Conservation (phyloP, 1,140 invertebrate genomes). For the Berghia stephanieae region DNA sequence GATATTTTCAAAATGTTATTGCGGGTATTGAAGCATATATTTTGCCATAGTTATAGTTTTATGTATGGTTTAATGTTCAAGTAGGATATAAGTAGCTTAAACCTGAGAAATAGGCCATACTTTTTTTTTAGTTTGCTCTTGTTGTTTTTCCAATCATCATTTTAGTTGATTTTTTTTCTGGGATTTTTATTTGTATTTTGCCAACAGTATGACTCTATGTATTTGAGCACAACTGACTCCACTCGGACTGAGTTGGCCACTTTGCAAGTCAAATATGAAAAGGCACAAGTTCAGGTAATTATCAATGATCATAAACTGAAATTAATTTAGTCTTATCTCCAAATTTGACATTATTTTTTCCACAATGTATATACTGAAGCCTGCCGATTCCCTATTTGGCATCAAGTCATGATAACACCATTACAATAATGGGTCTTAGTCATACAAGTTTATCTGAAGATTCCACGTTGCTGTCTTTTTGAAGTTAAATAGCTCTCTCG, state of each 20-base stretch:
- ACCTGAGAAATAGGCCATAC: slow-evolving; percentile 11
- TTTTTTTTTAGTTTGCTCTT: not conserved
- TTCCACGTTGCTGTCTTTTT: not conserved
- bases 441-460: not conserved
- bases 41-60: not conserved
- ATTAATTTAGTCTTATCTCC: too few relatives aligned
- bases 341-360: too few relatives aligned
- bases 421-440: not conserved
- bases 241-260: slow-evolving; percentile 57
- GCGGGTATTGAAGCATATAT: not conserved
- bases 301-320: not conserved
- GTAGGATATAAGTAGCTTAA: slow-evolving; percentile 46
- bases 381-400: not conserved
- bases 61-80: slow-evolving; percentile 31
- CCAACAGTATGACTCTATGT: slow-evolving; percentile 45
- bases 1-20: too few relatives aligned
- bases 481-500: too few relatives aligned
- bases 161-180: slow-evolving; percentile 11
- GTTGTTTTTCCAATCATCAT: not conserved
- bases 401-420: not conserved
- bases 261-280: slow-evolving; percentile 61
- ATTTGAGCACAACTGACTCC: slow-evolving; percentile 49
- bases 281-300: slow-evolving; percentile 50
- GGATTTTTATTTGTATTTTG: not conserved
- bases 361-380: not conserved